Evolutionary conservation across 2,888 invertebrate species (phyloP).

Genomic region (Subacronicta megacephala): DNA sequence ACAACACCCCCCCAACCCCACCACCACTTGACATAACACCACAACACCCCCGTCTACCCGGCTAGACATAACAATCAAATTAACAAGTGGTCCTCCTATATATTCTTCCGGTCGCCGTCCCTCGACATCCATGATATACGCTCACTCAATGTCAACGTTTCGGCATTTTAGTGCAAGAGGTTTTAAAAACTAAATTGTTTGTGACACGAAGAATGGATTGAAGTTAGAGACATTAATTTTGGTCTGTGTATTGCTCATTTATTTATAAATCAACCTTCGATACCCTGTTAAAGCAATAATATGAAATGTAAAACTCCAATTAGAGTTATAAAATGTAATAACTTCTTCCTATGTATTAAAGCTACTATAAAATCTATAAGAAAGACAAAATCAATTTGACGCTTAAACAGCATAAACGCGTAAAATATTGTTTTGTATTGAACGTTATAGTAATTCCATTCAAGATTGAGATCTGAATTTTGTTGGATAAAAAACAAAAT

Average conservation of each 20-base stretch:
- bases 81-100: conserved; percentile 6
- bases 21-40: background rate
- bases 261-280: conserved; percentile 27
- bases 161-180: conserved; percentile 6
- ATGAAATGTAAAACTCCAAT: conserved; percentile 44
- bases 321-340: conserved; percentile 49
- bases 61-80: background rate
- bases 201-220: conserved; percentile 17
- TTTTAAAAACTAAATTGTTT: conserved; percentile 30
- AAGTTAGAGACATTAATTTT: conserved; percentile 17
- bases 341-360: conserved; percentile 41
- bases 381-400: conserved; percentile 28
- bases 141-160: conserved; percentile 14
- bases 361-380: conserved; percentile 29
- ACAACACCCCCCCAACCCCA: background rate
- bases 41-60: background rate
- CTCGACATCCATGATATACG: conserved; percentile 10
- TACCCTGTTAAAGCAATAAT: conserved; percentile 54
- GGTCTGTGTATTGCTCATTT: conserved; percentile 39
- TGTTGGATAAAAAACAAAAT: conserved; percentile 25
- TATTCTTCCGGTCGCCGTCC: background rate
- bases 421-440: conserved; percentile 31
- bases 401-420: conserved; percentile 26
- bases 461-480: conserved; percentile 29
- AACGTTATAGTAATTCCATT: conserved; percentile 26